Base-by-base conservation (phyloP, 2,888 invertebrate genomes). In the Molanna angustata region DNA sequence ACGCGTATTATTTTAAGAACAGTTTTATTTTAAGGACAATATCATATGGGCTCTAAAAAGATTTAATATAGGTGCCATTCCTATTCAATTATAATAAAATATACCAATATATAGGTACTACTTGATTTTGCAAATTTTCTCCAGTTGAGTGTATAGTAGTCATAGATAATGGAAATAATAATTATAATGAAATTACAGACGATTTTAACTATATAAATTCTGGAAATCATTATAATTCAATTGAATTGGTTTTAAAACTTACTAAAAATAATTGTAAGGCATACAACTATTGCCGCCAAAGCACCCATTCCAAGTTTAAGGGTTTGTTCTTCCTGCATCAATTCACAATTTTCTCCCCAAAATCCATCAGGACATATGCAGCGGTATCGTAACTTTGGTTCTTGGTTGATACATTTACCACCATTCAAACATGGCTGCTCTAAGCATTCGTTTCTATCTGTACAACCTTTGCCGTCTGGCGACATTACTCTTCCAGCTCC, bases 231-330 rank as follows among this genome's bases (percentile, higher is more conserved):
- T 11, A 27, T 27, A 7, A 7, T 27, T 27, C 27, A 27, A 7
- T 7, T 43, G 18, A 32, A 13, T 48, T 14, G 35, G 33, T 32
- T 9, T 45, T 22, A 32, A 20, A 22, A 27, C 85, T 84, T 77
- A 89, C 90, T 80, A 62, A 89, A 79, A 64, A 90, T 85, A 64
- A 88, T 84, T 66, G 88, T 79, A 61, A 90, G 78, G 68, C 88
- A 89, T 65, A 90, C 84, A 62, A 90, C 75, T 65, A 92, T 90
- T 64, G 88, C 88, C 53, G 89, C 86, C 54, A 91, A 78, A 45
- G 90, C 90, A 41, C 88, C 86, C 78, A 85, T 85, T 65, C 88
- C 85, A 61, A 90, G 79, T 62, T 86, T 85, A 60, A 89, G 73
- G 21, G 84, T 85, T 68, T 84, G 85, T 56, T 86, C 86, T 64